Evolutionary conservation across 2,888 invertebrate genomes (phyloP).

Genomic region (Aethes cnicana): DNA sequence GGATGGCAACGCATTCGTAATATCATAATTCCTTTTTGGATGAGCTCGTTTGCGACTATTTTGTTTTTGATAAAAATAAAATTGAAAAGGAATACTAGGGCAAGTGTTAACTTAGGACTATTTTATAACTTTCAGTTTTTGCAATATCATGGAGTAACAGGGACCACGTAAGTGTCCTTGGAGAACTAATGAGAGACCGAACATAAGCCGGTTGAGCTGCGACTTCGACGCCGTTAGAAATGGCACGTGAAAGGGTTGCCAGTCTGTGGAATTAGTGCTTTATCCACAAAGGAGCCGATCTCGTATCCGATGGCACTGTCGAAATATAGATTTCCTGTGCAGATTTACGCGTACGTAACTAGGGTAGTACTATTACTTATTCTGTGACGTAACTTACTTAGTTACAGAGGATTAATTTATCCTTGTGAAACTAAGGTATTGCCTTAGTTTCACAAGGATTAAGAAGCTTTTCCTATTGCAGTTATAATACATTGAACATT

Average conservation of each 20-base stretch:
- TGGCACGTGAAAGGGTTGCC: constrained; percentile 25
- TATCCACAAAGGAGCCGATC: constrained; percentile 40
- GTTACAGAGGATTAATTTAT: neutral
- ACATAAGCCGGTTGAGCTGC: constrained; percentile 30
- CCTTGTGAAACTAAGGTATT: constrained; percentile 2
- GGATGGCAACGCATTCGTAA: too few relatives aligned
- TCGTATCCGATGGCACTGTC: constrained; percentile 26
- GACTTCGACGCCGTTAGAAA: constrained; percentile 10
- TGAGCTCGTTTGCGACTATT: too few relatives aligned
- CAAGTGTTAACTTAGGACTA: neutral
- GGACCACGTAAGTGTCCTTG: neutral
- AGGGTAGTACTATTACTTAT: too few relatives aligned
- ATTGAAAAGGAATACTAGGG: too few relatives aligned
- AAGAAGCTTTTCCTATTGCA: too few relatives aligned
- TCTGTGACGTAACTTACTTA: too few relatives aligned
- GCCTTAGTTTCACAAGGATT: too few relatives aligned
- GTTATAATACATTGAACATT: too few relatives aligned
- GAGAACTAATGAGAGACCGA: constrained; percentile 5
- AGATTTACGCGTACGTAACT: constrained; percentile 30
- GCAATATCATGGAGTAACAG: too few relatives aligned
- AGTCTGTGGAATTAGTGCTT: constrained; percentile 17
- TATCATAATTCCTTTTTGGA: too few relatives aligned
- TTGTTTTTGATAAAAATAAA: too few relatives aligned
- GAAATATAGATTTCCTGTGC: constrained; percentile 36
- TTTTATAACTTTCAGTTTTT: too few relatives aligned